Evolutionary conservation across 2,113 vertebrate genomes (phyloP).

Genomic region (Bolborhynchus lineola): DNA sequence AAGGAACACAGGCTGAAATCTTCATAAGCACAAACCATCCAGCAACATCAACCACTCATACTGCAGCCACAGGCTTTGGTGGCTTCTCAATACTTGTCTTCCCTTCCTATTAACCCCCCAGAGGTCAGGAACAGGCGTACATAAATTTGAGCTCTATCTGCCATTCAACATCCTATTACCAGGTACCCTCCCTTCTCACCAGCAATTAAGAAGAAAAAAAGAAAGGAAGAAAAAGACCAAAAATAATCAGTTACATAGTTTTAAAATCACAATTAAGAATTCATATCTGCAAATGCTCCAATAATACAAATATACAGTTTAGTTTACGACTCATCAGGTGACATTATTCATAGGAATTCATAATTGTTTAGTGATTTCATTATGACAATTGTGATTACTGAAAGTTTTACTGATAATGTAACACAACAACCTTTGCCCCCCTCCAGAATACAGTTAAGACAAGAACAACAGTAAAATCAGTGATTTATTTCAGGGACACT

Average conservation of each 20-base stretch:
- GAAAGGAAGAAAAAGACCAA: not conserved
- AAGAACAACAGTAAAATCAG: not conserved
- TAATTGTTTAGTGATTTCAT: not conserved
- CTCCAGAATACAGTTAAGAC: not conserved
- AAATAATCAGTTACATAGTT: not conserved
- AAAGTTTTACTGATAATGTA: not conserved
- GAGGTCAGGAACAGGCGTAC: not conserved
- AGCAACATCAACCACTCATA: not conserved
- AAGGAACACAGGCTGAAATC: not conserved
- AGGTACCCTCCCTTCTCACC: not conserved
- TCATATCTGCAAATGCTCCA: not conserved
- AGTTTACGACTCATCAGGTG: not conserved
- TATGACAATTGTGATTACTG: not conserved
- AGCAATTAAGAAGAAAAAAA: not conserved
- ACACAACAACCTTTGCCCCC: not conserved
- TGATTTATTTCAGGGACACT: not conserved
- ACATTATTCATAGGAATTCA: not conserved
- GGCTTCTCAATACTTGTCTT: not conserved
- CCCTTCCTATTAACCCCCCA: not conserved
- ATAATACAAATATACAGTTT: not conserved
- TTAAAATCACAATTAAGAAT: not conserved
- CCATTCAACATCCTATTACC: not conserved
- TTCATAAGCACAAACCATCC: not conserved
- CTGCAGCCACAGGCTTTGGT: not conserved
- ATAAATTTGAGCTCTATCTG: not conserved